Conservation (phyloP, 2,113 vertebrate species). For the Psammodynastes pulverulentus region DNA sequence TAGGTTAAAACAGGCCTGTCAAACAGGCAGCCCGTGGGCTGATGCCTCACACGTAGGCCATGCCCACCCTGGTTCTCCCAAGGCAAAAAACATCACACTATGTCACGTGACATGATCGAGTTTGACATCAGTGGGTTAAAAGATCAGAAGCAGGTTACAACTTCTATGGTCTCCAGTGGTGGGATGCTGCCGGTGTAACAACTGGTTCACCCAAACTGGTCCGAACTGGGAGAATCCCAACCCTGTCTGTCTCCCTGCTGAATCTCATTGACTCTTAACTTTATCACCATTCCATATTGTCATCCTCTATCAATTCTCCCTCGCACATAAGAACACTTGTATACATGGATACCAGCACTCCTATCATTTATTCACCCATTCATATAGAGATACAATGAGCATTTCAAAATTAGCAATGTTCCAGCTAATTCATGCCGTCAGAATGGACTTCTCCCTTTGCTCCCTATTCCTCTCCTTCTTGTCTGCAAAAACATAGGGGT, state of each 20-base stretch:
- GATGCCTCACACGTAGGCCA: too few relatives aligned
- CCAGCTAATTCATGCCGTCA: background rate
- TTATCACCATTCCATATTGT: background rate
- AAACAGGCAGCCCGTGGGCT: too few relatives aligned
- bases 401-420: background rate
- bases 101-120: too few relatives aligned
- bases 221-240: too few relatives aligned
- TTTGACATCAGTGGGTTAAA: background rate
- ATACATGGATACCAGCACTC: background rate
- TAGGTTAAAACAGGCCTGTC: too few relatives aligned
- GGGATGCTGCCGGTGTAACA: too few relatives aligned
- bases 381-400: background rate
- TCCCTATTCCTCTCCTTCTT: background rate
- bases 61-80: too few relatives aligned
- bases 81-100: too few relatives aligned
- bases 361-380: background rate
- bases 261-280: background rate
- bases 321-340: background rate
- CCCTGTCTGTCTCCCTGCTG: background rate
- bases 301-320: background rate
- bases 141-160: conserved; percentile 19
- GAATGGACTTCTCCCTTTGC: background rate
- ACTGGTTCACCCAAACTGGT: too few relatives aligned
- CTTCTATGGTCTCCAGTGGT: background rate
- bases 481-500: background rate